phyloP scores from a whole-genome alignment of 2,113 vertebrate species.

The Macrotis lagotis region DNA sequence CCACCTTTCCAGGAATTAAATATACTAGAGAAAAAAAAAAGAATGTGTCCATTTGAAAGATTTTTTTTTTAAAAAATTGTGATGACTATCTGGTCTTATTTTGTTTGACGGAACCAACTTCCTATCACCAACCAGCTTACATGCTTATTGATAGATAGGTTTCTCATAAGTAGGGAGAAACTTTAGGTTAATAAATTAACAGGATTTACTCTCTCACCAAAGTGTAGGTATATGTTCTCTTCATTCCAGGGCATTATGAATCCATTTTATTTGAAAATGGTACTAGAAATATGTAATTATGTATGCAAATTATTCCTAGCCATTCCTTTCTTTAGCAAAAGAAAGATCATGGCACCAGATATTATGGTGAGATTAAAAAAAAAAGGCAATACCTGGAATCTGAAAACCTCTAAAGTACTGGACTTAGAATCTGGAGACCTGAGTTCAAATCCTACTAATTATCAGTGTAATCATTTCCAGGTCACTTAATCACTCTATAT shows the following conservation, averaged over 20 bases:
- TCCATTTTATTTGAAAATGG: neutral
- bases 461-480: too few species aligned
- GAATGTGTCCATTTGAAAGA: neutral
- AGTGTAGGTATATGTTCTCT: neutral
- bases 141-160: neutral
- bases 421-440: too few species aligned
- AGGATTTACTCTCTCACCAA: neutral
- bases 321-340: neutral
- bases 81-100: slow-evolving; percentile 19
- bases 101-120: neutral
- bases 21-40: too few species aligned
- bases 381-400: neutral
- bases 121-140: neutral
- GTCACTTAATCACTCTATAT: neutral
- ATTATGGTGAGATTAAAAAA: neutral
- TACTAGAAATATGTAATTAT: neutral
- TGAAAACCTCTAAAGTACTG: neutral
- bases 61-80: slow-evolving; percentile 40
- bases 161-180: slow-evolving; percentile 17
- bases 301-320: neutral
- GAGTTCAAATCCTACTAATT: too few species aligned
- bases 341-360: neutral
- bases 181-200: neutral
- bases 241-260: neutral
- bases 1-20: too few species aligned